phyloP scores from a whole-genome alignment of 2,888 invertebrate genomes.

The Acleris emargana region DNA sequence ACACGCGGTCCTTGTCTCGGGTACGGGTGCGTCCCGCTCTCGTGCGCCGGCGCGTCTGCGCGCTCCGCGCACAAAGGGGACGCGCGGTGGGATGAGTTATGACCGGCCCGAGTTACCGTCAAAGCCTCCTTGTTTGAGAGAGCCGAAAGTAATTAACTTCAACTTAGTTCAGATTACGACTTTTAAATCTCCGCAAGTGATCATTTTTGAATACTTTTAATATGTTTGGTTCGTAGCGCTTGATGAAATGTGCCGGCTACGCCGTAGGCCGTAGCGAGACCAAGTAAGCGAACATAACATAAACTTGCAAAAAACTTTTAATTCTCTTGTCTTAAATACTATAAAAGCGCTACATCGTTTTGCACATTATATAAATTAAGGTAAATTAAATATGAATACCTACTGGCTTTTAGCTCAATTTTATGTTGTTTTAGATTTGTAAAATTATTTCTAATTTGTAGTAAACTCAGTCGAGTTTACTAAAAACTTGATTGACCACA shows the following conservation, averaged over 20 bases:
- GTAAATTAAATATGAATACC: too few relatives aligned
- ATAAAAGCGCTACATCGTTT: too few relatives aligned
- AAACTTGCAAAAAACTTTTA: too few relatives aligned
- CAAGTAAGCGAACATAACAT: neutral
- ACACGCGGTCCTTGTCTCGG: conserved; percentile 46
- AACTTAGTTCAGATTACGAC: conserved; percentile 73
- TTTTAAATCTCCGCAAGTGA: conserved; percentile 45
- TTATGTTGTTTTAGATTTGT: too few relatives aligned
- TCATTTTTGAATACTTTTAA: conserved; percentile 33
- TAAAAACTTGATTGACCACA: too few relatives aligned
- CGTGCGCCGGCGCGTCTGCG: conserved; percentile 78
- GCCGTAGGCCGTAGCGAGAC: conserved; percentile 45
- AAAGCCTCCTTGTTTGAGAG: conserved; percentile 77
- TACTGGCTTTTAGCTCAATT: too few relatives aligned
- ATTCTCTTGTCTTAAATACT: too few relatives aligned
- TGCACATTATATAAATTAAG: too few relatives aligned
- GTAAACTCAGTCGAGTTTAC: too few relatives aligned
- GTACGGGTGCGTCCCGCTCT: conserved; percentile 51
- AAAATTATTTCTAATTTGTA: too few relatives aligned
- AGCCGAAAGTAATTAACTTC: conserved; percentile 78
- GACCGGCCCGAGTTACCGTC: conserved; percentile 72
- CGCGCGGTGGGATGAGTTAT: conserved; percentile 72
- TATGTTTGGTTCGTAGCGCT: conserved; percentile 46
- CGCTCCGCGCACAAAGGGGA: conserved; percentile 63
- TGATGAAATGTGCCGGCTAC: conserved; percentile 47